Evolutionary conservation across 2,888 invertebrate genomes (phyloP), one percentile per base, ranked within the genome.

Genomic region (Anagyrus pseudococci): DNA sequence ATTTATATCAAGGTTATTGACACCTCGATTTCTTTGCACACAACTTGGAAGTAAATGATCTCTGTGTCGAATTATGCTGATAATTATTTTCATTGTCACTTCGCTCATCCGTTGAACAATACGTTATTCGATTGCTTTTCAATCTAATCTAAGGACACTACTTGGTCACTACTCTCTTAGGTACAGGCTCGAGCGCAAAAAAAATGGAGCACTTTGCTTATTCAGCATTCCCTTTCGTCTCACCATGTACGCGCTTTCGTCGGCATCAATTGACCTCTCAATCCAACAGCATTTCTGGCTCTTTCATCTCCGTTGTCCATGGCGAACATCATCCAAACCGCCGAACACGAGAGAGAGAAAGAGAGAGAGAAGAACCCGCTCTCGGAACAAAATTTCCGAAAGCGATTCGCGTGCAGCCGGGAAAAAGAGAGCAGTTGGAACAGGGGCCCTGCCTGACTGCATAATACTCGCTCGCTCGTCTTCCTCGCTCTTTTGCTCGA

Each of bases 371-470:
- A n/a, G n/a, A n/a, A n/a, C n/a, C n/a, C n/a, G n/a, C n/a, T 10
- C 8, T 10, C 33, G 33, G 4, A 2, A 15, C 33, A 8, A 37
- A 37, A 8, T 37, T 37, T 37, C 33, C 33, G 33, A 37, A 37
- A 37, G 37, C 47, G 13, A 46, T 15, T 59, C 47, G 60, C 60
- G 60, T 53, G 54, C 47, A 33, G 8, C 13, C 49, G 10, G 47
- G 15, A 37, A 37, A 37, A 8, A 8, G 33, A 4, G 33, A 37
- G 10, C 33, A 37, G 33, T 8, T 37, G 33, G 26, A 41, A 43
- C 23, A 40, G 44, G 48, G 60, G n/a, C n/a, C n/a, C n/a, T n/a
- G n/a, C n/a, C n/a, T 33, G 60, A 62, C 62, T 62, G 56, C 62
- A 57, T 62, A 62, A 62, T 62, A 62, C 46, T 62, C 56, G 43